phyloP scores from a whole-genome alignment of 2,797 vertebrate genomes.

The Eutrigla gurnardus region DNA sequence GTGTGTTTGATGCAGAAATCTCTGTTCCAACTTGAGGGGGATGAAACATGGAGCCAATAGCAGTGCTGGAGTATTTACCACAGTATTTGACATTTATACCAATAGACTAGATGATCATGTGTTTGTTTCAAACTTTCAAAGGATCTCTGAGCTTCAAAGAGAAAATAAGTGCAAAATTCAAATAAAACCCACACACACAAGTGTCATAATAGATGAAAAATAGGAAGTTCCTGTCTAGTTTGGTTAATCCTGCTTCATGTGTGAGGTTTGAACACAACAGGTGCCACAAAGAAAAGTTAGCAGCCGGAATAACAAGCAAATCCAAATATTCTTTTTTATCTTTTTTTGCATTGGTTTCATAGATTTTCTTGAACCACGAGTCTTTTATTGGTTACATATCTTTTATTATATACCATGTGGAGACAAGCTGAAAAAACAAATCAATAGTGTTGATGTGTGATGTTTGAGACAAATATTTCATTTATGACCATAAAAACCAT shows the following conservation, averaged over 20 bases:
- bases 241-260: constrained; percentile 25
- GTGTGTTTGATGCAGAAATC: constrained; percentile 47
- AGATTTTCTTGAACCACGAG: neutral
- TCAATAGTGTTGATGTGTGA: too few relatives aligned
- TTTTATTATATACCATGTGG: too few relatives aligned
- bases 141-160: neutral
- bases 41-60: constrained; percentile 36
- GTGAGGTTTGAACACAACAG: constrained; percentile 6
- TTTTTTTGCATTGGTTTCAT: neutral
- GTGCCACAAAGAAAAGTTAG: neutral
- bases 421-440: too few relatives aligned
- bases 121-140: constrained; percentile 14
- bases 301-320: neutral
- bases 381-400: too few relatives aligned
- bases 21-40: constrained; percentile 38
- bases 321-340: neutral
- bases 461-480: too few relatives aligned
- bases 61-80: constrained; percentile 10
- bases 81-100: constrained; percentile 17
- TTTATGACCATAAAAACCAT: too few relatives aligned
- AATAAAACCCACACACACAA: neutral
- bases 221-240: constrained; percentile 17
- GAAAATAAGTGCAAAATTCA: neutral
- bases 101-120: constrained; percentile 6
- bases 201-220: constrained; percentile 15